Evolutionary conservation across 2,113 vertebrate species (phyloP), one percentile per base, ranked within the genome.

Genomic region (Litocranius walleri): DNA sequence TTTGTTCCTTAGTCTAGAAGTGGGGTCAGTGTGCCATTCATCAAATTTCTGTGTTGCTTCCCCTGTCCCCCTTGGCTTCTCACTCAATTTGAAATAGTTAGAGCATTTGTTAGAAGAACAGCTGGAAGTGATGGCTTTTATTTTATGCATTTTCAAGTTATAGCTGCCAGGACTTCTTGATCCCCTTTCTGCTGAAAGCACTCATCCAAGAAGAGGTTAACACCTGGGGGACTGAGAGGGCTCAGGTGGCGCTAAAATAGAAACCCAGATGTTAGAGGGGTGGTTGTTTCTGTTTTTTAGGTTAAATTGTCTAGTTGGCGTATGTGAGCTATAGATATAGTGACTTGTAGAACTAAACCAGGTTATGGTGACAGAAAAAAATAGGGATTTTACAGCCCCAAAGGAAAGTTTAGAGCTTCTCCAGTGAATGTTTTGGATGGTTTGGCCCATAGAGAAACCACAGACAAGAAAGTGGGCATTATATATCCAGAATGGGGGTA

Each of bases 61-160:
- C 5, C 4, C 57, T n/a, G 9, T 54, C 19, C 27, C 5, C 19
- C 36, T 50, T 52, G 45, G 48, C 71, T 48, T 93, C 78, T 93
- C 30, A 16, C 36, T 78, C 23, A 25, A 0, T 43, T 48, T 61
- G 78, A 80, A n/a, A 45, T n/a, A 57, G 3, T n/a, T 78, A 23
- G 88, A 83, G 29, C 50, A 15, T 89, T 77, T 87, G 43, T 50
- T 95, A 62, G 78, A 64, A 86, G 56, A 80, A 54, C 33, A 45
- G 23, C 33, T 91, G 40, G 57, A 81, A 33, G 16, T n/a, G 54
- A 33, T 84, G 19, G 1, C 50, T 86, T 91, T 93, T 93, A 12
- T 77, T 95, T 71, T 67, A 45, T 48, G 57, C 74, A 89, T 91
- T 93, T 86, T 40, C 62, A 89, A 43, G 23, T 94, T 82, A 40